A percentile compares a stretch with the other conserved stretches of the same genome.
Evolutionary conservation across 2,113 vertebrate species (phyloP).

Genomic region (Vidua chalybeata): DNA sequence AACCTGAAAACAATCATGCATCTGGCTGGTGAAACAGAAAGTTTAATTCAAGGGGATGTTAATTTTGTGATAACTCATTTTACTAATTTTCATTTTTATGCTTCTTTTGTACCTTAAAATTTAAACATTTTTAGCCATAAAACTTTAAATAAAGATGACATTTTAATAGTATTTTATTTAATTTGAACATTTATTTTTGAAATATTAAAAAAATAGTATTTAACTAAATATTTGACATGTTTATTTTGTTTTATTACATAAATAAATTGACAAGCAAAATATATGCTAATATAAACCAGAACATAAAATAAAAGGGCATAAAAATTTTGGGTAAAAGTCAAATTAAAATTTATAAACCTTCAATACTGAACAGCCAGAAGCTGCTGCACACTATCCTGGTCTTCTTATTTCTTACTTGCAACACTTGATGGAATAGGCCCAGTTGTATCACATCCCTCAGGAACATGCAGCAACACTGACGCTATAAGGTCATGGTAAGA

Average conservation of each 20-base stretch:
- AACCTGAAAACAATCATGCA: not conserved
- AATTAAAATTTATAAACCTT: not conserved
- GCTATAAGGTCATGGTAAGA: not conserved
- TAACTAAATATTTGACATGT: not conserved
- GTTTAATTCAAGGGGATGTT: not conserved
- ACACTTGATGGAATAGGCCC: not conserved
- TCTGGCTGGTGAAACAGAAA: not conserved
- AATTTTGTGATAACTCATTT: not conserved
- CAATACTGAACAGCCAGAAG: not conserved
- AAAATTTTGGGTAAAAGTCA: not conserved
- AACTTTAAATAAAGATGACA: not conserved
- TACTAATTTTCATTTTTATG: not conserved
- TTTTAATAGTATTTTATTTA: not conserved
- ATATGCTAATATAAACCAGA: not conserved
- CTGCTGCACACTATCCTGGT: not conserved
- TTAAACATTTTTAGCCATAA: not conserved
- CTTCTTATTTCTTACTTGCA: not conserved
- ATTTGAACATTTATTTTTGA: not conserved
- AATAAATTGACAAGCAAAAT: not conserved
- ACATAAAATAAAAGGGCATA: not conserved
- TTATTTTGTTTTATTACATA: not conserved
- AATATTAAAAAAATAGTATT: not conserved
- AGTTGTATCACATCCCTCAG: not conserved
- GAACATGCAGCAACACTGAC: not conserved
- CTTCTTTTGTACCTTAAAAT: not conserved